These are phyloP conservation scores for Sitophilus oryzae DNA, from an alignment of 1,140 invertebrate genomes.

Conservation along the genomic window DNA sequence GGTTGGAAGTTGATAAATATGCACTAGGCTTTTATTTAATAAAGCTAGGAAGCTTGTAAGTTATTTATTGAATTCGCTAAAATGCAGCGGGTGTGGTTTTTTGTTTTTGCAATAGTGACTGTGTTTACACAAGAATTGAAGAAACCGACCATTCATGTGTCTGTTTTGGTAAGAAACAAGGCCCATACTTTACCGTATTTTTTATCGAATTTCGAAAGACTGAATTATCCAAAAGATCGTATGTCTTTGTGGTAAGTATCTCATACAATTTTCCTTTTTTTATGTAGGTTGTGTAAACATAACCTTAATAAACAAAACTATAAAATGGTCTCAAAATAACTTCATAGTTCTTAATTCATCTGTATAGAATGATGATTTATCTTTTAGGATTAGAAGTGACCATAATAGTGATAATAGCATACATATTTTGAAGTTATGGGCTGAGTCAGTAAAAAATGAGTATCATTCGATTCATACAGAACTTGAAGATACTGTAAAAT, in stretches of 20 bases:
- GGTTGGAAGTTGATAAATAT: too few species aligned
- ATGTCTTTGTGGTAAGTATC: slow-evolving; percentile 76
- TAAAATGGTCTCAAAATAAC: too few species aligned
- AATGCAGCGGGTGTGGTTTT: too few species aligned
- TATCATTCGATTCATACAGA: slow-evolving; percentile 71
- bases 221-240: slow-evolving; percentile 88
- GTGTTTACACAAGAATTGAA: too few species aligned
- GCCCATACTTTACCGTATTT: slow-evolving; percentile 87
- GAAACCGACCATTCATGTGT: slow-evolving; percentile 72
- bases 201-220: slow-evolving; percentile 69
- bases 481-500: slow-evolving; percentile 49
- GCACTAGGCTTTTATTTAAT: too few species aligned
- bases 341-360: too few species aligned
- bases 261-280: not conserved
- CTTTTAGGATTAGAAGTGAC: slow-evolving; percentile 78
- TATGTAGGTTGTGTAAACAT: not conserved
- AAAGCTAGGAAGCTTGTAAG: too few species aligned
- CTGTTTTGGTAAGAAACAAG: slow-evolving; percentile 83
- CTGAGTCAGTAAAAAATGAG: slow-evolving; percentile 50
- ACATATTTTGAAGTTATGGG: slow-evolving; percentile 70
- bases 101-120: too few species aligned
- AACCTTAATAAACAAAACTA: not conserved
- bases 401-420: slow-evolving; percentile 77
- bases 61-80: too few species aligned
- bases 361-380: too few species aligned